Conservation (phyloP, 2,113 vertebrate species). For the Thymallus thymallus region DNA sequence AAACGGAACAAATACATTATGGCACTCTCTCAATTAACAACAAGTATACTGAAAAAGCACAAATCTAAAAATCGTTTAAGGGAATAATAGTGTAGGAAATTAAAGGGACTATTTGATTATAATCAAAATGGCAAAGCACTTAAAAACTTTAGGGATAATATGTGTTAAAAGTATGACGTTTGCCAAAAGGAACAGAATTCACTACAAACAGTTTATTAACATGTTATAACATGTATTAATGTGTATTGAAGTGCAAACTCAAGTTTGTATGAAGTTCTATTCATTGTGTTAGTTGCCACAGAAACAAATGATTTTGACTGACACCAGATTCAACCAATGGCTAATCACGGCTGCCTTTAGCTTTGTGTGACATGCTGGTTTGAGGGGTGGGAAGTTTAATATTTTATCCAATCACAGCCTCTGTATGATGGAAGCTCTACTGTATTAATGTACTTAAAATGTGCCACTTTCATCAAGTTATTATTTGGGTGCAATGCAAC, state of each 20-base stretch:
- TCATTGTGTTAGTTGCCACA: conserved; percentile 11
- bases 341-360: conserved; percentile 45
- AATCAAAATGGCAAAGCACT: conserved; percentile 53
- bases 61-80: conserved; percentile 43
- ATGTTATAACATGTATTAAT: neutral
- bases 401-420: conserved; percentile 33
- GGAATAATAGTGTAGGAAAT: conserved; percentile 28
- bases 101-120: conserved; percentile 9
- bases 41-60: conserved; percentile 47
- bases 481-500: conserved; percentile 62
- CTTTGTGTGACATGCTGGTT: conserved; percentile 44
- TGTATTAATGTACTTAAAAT: conserved; percentile 56
- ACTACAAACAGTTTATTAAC: neutral
- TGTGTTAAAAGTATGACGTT: no score
- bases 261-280: no score
- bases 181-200: neutral
- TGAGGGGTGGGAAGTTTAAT: conserved; percentile 28
- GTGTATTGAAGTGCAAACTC: neutral
- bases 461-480: conserved; percentile 68
- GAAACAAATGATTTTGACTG: conserved; percentile 30
- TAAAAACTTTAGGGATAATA: conserved; percentile 36
- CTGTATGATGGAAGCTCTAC: conserved; percentile 40
- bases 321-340: conserved; percentile 26
- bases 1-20: no score
- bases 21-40: no score